Percentiles rank a stretch among this genome's conserved stretches.
Conservation (phyloP, 2,797 vertebrate species). For the Prionace glauca region DNA sequence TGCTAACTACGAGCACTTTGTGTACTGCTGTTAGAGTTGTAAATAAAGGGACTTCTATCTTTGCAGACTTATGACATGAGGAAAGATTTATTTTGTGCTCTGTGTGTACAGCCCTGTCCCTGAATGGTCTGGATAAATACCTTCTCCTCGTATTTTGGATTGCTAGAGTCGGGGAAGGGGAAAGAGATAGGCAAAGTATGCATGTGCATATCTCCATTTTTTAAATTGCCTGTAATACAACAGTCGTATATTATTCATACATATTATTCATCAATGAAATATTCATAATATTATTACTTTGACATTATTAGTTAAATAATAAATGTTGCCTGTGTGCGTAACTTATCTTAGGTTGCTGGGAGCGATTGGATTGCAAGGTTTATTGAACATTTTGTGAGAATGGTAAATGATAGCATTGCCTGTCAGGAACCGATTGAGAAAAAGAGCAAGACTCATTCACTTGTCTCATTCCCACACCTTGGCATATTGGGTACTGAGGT, state of each 20-base stretch:
- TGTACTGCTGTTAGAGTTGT: too few relatives aligned
- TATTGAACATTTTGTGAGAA: not conserved
- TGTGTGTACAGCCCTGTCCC: not conserved
- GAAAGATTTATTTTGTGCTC: not conserved
- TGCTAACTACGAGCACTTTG: too few relatives aligned
- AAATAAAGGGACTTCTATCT: too few relatives aligned
- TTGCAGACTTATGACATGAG: not conserved
- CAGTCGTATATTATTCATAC: not conserved
- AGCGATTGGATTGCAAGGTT: not conserved
- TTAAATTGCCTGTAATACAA: not conserved
- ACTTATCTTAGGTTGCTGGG: not conserved
- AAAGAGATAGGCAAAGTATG: not conserved
- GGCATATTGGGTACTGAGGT: not conserved
- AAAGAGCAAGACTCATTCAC: not conserved
- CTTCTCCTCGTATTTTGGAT: not conserved
- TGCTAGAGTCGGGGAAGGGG: not conserved
- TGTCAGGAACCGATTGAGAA: not conserved
- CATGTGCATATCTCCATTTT: not conserved
- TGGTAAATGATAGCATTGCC: not conserved
- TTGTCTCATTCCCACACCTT: too few relatives aligned
- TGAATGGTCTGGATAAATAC: not conserved
- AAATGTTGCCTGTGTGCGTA: not conserved
- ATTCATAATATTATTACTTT: not conserved
- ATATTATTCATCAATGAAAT: not conserved
- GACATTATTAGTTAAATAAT: slow-evolving; percentile 1